Evolutionary conservation across 2,113 vertebrate genomes (phyloP).

Genomic region (Sorex fumeus): DNA sequence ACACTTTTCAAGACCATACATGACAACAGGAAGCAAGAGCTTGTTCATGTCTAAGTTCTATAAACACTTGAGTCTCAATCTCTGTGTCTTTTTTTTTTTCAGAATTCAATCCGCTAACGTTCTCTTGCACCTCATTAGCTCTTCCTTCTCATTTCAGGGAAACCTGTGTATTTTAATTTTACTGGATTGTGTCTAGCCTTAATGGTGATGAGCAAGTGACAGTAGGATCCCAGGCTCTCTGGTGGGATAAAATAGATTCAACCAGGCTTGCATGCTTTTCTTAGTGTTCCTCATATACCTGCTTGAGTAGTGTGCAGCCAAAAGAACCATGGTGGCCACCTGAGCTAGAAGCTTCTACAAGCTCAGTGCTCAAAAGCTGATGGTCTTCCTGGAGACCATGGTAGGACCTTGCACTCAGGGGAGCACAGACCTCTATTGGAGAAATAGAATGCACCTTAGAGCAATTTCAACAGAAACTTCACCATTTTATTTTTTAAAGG

Average conservation of each 20-base stretch:
- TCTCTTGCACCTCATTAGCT: not conserved
- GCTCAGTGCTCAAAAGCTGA: slow-evolving; percentile 65
- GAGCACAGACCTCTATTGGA: slow-evolving; percentile 82
- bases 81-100: not conserved
- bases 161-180: not conserved
- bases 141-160: not conserved
- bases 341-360: slow-evolving; percentile 73
- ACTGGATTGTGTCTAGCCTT: not conserved
- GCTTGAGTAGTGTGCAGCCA: slow-evolving; percentile 32
- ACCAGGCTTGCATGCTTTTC: not conserved
- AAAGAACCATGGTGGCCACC: not conserved
- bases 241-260: slow-evolving; percentile 28
- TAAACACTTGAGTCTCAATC: not conserved
- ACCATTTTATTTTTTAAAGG: slow-evolving; percentile 80
- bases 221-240: not conserved
- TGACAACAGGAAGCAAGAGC: not conserved
- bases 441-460: slow-evolving; percentile 73
- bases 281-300: slow-evolving; percentile 11
- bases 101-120: not conserved
- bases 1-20: not conserved
- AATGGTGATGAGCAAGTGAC: not conserved
- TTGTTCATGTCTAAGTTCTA: not conserved
- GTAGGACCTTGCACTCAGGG: slow-evolving; percentile 76
- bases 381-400: slow-evolving; percentile 72
- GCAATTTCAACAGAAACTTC: slow-evolving; percentile 84